Base-by-base conservation (phyloP, 35 echinoderm and acorn worm genomes). In the Acanthaster planci region DNA sequence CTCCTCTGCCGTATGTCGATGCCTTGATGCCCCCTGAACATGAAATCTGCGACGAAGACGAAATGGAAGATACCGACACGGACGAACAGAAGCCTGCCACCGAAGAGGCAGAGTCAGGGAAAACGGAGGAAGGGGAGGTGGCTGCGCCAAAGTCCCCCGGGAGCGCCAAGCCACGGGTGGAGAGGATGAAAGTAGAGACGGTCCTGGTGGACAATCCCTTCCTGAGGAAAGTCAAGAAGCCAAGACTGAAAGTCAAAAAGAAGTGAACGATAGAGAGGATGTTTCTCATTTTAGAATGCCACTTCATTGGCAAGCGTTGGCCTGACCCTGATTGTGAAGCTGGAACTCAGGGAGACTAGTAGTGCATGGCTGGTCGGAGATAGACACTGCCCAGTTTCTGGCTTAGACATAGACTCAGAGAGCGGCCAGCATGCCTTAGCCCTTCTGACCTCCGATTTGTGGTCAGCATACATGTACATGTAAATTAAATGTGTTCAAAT, bases 11-110 rank as follows among this genome's bases (percentile, higher is more conserved):
- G 1, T 97, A 93, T 77, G 54, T 93, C 18, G 91, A 93, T 76
- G 85, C 91, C 16, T 76, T 97, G 2, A 44, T 93, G 50, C 95
- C 95, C 22, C 84, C 84, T 19, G 87, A 97, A 35, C 95, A 97
- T 88, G 95, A 97, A 58, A 79, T 93, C 19, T 51, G 81, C 3
- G 50, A 87, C 0, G 54, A 87, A 29, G 60, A 87, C 21, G 47
- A 77, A 9, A 27, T 40, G 5, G 59, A 83, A 39, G 78, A 51
- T 7, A 82, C 18, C 0, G 31, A 86, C 34, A 53, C 60, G 19
- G 42, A 42, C 55, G 77, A 86, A 0, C 56, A 56, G 26, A 88
- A 81, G 55, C 81, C 31, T 7, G 51, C 83, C 1, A 17, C 37
- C 5, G 68, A 78, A 19, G 92, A 90, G 27, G 60, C 4, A 27